These are phyloP conservation scores for Drosophila atripex DNA, from an alignment of 2,888 invertebrate species.

Conservation along the genomic window DNA sequence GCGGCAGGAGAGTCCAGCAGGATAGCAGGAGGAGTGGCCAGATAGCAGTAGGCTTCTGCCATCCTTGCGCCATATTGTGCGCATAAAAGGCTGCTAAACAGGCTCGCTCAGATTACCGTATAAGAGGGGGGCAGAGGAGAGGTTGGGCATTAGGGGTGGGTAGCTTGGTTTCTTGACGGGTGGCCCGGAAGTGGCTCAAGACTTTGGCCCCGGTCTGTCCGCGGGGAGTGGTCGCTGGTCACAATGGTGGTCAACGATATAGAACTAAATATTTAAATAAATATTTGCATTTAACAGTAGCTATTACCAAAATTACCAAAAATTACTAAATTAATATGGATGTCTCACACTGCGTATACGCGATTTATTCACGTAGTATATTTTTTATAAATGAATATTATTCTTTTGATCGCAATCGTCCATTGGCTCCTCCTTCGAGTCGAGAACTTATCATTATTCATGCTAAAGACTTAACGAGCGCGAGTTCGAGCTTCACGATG, in stretches of 20 bases:
- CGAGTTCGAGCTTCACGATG: slow-evolving; percentile 26
- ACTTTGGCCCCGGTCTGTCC: slow-evolving; percentile 49
- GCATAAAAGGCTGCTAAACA: slow-evolving; percentile 68
- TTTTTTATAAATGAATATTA: neutral
- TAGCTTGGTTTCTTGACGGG: slow-evolving; percentile 19
- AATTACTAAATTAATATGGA: neutral
- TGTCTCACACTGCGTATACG: neutral
- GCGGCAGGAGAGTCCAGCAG: neutral
- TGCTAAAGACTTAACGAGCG: slow-evolving; percentile 80
- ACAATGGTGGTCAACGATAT: slow-evolving; percentile 11
- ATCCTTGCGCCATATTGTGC: slow-evolving; percentile 64
- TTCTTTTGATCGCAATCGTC: slow-evolving; percentile 7
- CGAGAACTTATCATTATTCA: slow-evolving; percentile 77
- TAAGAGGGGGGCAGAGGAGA: neutral
- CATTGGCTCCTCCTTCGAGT: slow-evolving; percentile 38
- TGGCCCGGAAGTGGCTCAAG: slow-evolving; percentile 58
- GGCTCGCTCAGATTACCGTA: slow-evolving; percentile 57
- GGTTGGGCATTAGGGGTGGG: neutral
- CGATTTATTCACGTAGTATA: no score
- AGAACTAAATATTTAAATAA: neutral
- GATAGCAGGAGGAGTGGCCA: slow-evolving; percentile 10
- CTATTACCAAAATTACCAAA: neutral
- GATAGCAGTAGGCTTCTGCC: slow-evolving; percentile 23
- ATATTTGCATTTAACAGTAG: no score
- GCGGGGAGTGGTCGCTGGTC: slow-evolving; percentile 4